Percentiles rank a stretch among this genome's conserved stretches.
Evolutionary conservation across 2,113 vertebrate genomes (phyloP).

Genomic region (Rhinogobius similis): DNA sequence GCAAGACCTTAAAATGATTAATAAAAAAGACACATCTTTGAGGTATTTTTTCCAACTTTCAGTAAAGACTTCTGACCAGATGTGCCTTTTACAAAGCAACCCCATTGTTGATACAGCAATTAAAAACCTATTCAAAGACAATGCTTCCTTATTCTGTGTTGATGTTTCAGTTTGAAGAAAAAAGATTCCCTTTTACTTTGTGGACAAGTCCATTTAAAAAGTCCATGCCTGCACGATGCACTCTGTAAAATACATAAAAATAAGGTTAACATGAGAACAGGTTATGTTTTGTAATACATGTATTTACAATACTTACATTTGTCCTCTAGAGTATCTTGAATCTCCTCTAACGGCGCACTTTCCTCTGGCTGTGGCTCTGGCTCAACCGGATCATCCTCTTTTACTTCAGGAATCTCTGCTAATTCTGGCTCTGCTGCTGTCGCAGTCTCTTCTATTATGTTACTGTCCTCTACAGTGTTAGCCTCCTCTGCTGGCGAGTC

Average conservation of each 20-base stretch:
- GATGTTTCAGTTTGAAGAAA: conserved; percentile 15
- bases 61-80: conserved; percentile 26
- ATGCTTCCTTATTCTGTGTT: conserved; percentile 30
- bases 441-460: not conserved
- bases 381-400: conserved; percentile 20
- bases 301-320: conserved; percentile 54
- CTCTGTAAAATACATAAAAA: conserved; percentile 45
- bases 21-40: conserved; percentile 26
- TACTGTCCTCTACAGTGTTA: not conserved
- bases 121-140: conserved; percentile 27
- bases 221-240: conserved; percentile 6
- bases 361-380: conserved; percentile 12
- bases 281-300: not conserved
- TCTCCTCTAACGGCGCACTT: conserved; percentile 36
- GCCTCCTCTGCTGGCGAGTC: not conserved
- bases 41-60: conserved; percentile 32
- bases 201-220: conserved; percentile 26
- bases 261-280: not conserved
- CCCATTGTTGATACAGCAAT: conserved; percentile 28
- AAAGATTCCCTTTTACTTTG: conserved; percentile 40
- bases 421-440: not conserved
- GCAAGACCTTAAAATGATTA: conserved; percentile 39
- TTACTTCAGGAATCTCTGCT: conserved; percentile 18
- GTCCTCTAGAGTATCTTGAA: conserved; percentile 28
- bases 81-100: conserved; percentile 47